Percentiles rank a stretch among this genome's conserved stretches.
These are phyloP conservation scores for Chrysopilus asiliformis DNA, from an alignment of 2,888 invertebrate genomes.

Conservation along the genomic window DNA sequence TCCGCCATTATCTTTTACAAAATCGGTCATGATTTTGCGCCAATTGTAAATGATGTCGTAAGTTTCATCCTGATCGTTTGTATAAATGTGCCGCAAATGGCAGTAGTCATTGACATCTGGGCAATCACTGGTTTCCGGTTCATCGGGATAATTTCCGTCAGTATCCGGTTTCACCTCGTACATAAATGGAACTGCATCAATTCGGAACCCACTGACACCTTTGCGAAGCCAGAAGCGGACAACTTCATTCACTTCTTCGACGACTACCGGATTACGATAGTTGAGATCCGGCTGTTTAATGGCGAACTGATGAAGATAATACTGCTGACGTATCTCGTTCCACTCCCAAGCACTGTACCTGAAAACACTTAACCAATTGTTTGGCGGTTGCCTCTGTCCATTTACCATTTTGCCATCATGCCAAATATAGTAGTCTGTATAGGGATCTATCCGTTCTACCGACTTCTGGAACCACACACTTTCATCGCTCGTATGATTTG, in stretches of 20 bases:
- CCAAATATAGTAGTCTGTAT: slow-evolving; percentile 59
- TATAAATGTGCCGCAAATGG: slow-evolving; percentile 41
- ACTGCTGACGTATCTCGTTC: slow-evolving; percentile 41
- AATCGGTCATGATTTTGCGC: slow-evolving; percentile 44
- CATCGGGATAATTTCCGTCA: slow-evolving; percentile 40
- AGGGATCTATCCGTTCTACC: slow-evolving; percentile 38
- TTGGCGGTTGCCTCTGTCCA: slow-evolving; percentile 29
- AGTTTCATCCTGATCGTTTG: slow-evolving; percentile 40
- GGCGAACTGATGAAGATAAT: slow-evolving; percentile 47
- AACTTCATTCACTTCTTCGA: slow-evolving; percentile 49
- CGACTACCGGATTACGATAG: slow-evolving; percentile 48
- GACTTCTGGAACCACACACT: slow-evolving; percentile 53
- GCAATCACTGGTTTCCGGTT: slow-evolving; percentile 36
- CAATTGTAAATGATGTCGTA: slow-evolving; percentile 35
- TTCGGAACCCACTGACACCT: slow-evolving; percentile 60
- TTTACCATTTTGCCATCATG: slow-evolving; percentile 15
- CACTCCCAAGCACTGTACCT: slow-evolving; percentile 51
- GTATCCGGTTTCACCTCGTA: slow-evolving; percentile 38
- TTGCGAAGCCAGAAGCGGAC: slow-evolving; percentile 56
- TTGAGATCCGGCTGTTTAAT: slow-evolving; percentile 55
- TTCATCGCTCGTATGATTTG: slow-evolving; percentile 38
- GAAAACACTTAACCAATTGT: slow-evolving; percentile 37
- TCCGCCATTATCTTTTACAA: slow-evolving; percentile 35
- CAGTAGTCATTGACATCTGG: slow-evolving; percentile 37
- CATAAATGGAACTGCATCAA: slow-evolving; percentile 38